phyloP scores from a whole-genome alignment of 2,113 vertebrate genomes.

The Aramus guarauna region DNA sequence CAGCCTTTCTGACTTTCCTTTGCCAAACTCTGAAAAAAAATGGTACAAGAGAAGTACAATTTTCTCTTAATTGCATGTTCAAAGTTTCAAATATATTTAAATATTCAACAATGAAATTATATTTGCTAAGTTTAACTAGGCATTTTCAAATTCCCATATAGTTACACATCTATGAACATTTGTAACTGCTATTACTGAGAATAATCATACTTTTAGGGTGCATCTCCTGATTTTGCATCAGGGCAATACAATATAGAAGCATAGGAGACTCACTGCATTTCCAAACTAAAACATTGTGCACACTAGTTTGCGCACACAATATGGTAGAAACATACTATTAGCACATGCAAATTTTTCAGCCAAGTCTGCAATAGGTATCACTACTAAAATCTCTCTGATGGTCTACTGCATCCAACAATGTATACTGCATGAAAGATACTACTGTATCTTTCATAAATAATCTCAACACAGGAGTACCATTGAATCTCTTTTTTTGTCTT shows the following conservation, averaged over 20 bases:
- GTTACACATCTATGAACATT: background rate
- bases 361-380: background rate
- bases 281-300: background rate
- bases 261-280: background rate
- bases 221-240: background rate
- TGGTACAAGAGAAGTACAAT: background rate
- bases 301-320: background rate
- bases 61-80: background rate
- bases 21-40: slow-evolving; percentile 6
- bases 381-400: background rate
- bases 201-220: background rate
- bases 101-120: background rate
- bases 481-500: background rate
- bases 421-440: background rate
- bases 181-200: background rate
- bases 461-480: background rate
- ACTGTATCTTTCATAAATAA: background rate
- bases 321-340: background rate
- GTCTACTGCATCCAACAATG: background rate
- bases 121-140: background rate
- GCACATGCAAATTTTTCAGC: background rate
- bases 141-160: background rate
- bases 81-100: background rate
- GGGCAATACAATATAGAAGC: background rate
- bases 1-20: background rate